Evolutionary conservation across 2,797 vertebrate genomes (phyloP), one percentile per base, ranked within the genome.

Genomic region (Emydoidea blandingii): DNA sequence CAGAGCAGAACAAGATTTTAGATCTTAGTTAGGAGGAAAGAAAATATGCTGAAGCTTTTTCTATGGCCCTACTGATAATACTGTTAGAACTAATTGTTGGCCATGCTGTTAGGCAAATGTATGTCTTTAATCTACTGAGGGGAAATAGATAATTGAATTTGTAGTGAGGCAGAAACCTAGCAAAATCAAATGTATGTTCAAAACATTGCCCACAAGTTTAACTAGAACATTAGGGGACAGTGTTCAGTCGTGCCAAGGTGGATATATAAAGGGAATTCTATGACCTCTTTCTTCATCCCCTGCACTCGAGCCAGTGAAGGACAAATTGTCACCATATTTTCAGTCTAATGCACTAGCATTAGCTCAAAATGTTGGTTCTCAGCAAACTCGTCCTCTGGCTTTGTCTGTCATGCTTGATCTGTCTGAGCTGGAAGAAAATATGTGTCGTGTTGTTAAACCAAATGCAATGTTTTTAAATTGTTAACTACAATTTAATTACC

Each of bases 401-500:
- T 94, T 68, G 82, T 91, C 86, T 91, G 86, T 91, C 83, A 90
- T 86, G 91, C 92, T 95, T 95, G 87, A 78, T 83, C 83, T 91
- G 2, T 89, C 83, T 91, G 79, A 90, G 89, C 3, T 91, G 52
- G 53, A 91, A 83, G 25, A 89, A 92, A 93, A 85, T 85, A 37
- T 1, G 3, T 84, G 80, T 92, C 44, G 85, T 89, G 74, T 56
- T 95, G 83, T 88, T 91, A 94, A 95, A 34, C 14, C 37, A 93
- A 94, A 93, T 89, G 87, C 47, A 89, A 94, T 72, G 21, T 21
- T 94, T 54, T 89, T 27, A 94, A 96, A 94, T 95, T 97, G 50
- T 21, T 65, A 3, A 18, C 81, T 97, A 87, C 92, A 85, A 93
- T 94, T 83, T 78, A 96, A 97, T 96, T 97, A 87, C 91, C 87